Evolutionary conservation across 2,888 invertebrate genomes (phyloP).

Genomic region (Anoncus sp.): DNA sequence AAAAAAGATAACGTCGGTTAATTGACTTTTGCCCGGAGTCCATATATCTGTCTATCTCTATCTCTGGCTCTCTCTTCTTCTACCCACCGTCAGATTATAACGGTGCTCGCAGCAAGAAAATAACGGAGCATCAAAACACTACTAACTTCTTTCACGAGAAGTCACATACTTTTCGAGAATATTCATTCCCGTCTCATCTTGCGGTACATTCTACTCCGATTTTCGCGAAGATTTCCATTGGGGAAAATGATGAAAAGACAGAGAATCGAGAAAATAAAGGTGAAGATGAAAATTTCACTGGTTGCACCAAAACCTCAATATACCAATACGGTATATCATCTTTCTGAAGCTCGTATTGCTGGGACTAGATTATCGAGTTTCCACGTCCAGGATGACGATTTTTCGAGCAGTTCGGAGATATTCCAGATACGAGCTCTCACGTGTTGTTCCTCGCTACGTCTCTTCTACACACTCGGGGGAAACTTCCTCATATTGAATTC

Average conservation of each 20-base stretch:
- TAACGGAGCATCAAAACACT: neutral
- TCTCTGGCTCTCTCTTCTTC: neutral
- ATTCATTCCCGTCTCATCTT: neutral
- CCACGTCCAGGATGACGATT: conserved; percentile 12
- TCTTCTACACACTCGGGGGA: neutral
- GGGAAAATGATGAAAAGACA: neutral
- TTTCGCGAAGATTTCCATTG: neutral
- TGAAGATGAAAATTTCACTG: conserved; percentile 1
- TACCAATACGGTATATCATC: neutral
- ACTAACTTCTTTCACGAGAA: conserved; percentile 4
- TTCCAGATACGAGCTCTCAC: conserved; percentile 24
- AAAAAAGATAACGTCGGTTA: conserved; percentile 39
- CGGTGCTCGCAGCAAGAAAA: neutral
- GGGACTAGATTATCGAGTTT: conserved; percentile 24
- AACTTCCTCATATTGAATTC: conserved; percentile 63
- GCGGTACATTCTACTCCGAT: neutral
- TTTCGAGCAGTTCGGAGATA: conserved; percentile 8
- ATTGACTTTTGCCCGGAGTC: conserved; percentile 28
- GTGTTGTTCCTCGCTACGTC: conserved; percentile 12
- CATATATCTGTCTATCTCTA: neutral
- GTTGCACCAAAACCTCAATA: neutral
- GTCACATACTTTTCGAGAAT: neutral
- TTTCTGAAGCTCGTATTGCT: neutral
- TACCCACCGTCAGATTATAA: neutral
- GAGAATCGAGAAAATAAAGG: conserved; percentile 8